Evolutionary conservation across 2,113 vertebrate species (phyloP), one percentile per base, ranked within the genome.

Genomic region (Tilapia sparmanii): DNA sequence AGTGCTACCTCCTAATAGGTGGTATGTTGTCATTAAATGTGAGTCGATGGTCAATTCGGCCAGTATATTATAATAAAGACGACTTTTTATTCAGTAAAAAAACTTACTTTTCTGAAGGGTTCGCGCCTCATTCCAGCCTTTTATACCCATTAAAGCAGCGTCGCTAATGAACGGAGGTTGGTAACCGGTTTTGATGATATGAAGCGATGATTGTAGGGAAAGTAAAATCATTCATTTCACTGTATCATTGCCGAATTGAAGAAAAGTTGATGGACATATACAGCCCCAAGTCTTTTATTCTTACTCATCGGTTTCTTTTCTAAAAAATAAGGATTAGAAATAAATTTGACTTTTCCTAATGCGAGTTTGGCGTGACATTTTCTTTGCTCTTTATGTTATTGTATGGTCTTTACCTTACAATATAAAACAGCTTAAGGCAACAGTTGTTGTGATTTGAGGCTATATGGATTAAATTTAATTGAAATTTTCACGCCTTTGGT

Each of bases 1-100:
- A 5, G 40, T 26, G 9, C 24, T 19, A 76, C 3, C 0, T 26
- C 22, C 15, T 29, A 0, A 29, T 19, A 15, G 6, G 0, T 18
- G 40, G 9, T 47, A 18, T 29, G 24, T 7, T 76, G 26, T 19
- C 4, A 29, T 31, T 1, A 6, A 6, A 2, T 5, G 8, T 0
- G 12, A 33, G 8, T 38, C 31, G 0, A 47, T 45, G 42, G 19
- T 52, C 0, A 50, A 87, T 85, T 90, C 88, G 84, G 88, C 87
- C 1, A 9, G 10, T 1, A 1, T 71, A 1, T 11, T 4, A 22
- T 18, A 13, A 12, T 10, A 3, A 8, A 18, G 15, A 33, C 35
- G 0, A 15, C 3, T 3, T 1, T 78, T 9, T 7, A 22, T 54
- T 16, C 1, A 33, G 5, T 22, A 24, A 26, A 52, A 52, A 80